Percentiles rank a stretch among this genome's conserved stretches.
Evolutionary conservation across 2,797 vertebrate species (phyloP).

Genomic region (Arnoldichthys spilopterus): DNA sequence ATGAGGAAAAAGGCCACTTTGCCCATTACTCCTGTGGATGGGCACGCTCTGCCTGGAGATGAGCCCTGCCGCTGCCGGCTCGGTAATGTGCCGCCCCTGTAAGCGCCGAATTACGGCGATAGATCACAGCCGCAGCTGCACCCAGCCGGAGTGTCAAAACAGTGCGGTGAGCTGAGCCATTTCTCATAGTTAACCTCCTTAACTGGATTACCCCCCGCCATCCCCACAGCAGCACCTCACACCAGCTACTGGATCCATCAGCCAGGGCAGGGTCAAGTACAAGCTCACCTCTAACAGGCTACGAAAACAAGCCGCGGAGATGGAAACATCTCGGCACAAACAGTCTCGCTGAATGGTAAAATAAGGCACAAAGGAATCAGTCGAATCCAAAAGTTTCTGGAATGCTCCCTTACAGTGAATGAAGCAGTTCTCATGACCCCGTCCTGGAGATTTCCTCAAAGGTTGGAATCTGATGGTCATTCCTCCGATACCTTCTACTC

Average conservation of each 20-base stretch:
- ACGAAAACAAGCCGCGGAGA: constrained; percentile 7
- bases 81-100: constrained; percentile 44
- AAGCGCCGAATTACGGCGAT: constrained; percentile 74
- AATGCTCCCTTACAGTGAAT: background rate
- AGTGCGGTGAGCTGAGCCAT: constrained; percentile 71
- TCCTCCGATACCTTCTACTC: too few relatives aligned
- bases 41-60: constrained; percentile 35
- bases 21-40: constrained; percentile 46
- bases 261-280: constrained; percentile 48
- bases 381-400: background rate
- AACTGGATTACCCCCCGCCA: constrained; percentile 78
- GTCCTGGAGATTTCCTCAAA: background rate
- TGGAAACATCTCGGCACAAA: background rate
- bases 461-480: too few relatives aligned
- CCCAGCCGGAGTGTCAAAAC: constrained; percentile 76
- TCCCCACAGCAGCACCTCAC: constrained; percentile 52
- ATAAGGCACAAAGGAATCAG: background rate
- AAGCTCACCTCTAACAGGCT: constrained; percentile 17
- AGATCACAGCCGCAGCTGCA: constrained; percentile 73
- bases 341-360: background rate
- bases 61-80: constrained; percentile 42
- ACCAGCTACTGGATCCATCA: constrained; percentile 40
- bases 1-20: constrained; percentile 42
- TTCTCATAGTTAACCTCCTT: constrained; percentile 83
- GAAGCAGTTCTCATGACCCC: background rate